These are phyloP conservation scores for Brachynemurus nebulosus DNA, from an alignment of 2,888 invertebrate genomes.

Conservation along the genomic window DNA sequence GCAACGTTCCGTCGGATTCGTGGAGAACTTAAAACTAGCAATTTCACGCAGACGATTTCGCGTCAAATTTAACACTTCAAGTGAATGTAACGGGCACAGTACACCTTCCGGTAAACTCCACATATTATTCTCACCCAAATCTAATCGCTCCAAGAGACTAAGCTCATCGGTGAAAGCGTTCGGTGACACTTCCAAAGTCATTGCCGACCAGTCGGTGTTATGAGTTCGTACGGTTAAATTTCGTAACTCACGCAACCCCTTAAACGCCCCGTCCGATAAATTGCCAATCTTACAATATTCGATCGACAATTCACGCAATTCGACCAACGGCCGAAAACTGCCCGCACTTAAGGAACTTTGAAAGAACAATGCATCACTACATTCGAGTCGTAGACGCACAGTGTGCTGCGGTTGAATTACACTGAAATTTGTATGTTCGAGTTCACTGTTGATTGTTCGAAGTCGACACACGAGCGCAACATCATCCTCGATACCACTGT, in stretches of 20 bases:
- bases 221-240: conserved; percentile 71
- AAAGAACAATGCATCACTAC: conserved; percentile 67
- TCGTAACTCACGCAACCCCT: conserved; percentile 60
- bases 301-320: conserved; percentile 61
- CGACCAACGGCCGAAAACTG: conserved; percentile 60
- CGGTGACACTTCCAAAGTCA: conserved; percentile 60
- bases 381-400: conserved; percentile 58
- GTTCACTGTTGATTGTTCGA: conserved; percentile 65
- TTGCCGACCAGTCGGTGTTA: conserved; percentile 72
- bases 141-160: conserved; percentile 55
- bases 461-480: conserved; percentile 61
- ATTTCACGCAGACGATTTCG: conserved; percentile 65
- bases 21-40: conserved; percentile 53
- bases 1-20: conserved; percentile 49
- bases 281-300: conserved; percentile 75
- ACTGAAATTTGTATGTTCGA: conserved; percentile 70
- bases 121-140: conserved; percentile 69
- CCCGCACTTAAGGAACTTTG: conserved; percentile 65
- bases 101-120: conserved; percentile 64
- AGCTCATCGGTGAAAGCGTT: conserved; percentile 63
- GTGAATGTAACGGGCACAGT: conserved; percentile 57
- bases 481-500: conserved; percentile 46
- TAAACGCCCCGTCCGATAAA: conserved; percentile 68
- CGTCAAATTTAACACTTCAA: conserved; percentile 65
- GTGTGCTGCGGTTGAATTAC: conserved; percentile 73